These are phyloP conservation scores for Goniozus legneri DNA, from an alignment of 1,140 invertebrate species.

Conservation along the genomic window DNA sequence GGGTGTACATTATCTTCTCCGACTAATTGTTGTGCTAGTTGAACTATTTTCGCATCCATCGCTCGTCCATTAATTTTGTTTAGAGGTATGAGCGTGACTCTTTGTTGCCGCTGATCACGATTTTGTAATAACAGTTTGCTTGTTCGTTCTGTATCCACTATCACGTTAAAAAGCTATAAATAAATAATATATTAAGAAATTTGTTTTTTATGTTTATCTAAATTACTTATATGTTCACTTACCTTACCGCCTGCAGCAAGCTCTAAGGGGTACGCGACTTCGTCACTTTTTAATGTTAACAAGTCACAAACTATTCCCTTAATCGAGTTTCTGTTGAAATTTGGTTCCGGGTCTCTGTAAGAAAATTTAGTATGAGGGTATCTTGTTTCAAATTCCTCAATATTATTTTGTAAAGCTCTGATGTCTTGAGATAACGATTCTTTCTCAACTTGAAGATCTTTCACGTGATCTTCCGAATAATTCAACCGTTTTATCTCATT, in stretches of 20 bases:
- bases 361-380: slow-evolving; percentile 70
- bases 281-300: slow-evolving; percentile 72
- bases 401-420: slow-evolving; percentile 53
- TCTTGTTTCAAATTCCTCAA: slow-evolving; percentile 63
- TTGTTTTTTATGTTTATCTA: neutral
- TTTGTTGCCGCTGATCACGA: slow-evolving; percentile 73
- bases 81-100: slow-evolving; percentile 87
- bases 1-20: slow-evolving; percentile 78
- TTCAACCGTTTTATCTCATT: slow-evolving; percentile 60
- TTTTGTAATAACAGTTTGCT: slow-evolving; percentile 80
- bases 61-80: slow-evolving; percentile 75
- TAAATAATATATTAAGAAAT: slow-evolving; percentile 11
- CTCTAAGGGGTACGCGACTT: slow-evolving; percentile 77
- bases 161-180: slow-evolving; percentile 81
- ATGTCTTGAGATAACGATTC: slow-evolving; percentile 57
- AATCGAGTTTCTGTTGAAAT: slow-evolving; percentile 76
- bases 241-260: slow-evolving; percentile 83
- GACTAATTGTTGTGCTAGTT: slow-evolving; percentile 70
- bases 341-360: slow-evolving; percentile 71
- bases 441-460: slow-evolving; percentile 57
- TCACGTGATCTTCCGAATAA: slow-evolving; percentile 66
- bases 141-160: slow-evolving; percentile 84
- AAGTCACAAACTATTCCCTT: slow-evolving; percentile 76
- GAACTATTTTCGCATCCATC: slow-evolving; percentile 62
- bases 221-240: slow-evolving; percentile 21